Evolutionary conservation across 2,113 vertebrate species (phyloP).

Genomic region (Blennius ocellaris): DNA sequence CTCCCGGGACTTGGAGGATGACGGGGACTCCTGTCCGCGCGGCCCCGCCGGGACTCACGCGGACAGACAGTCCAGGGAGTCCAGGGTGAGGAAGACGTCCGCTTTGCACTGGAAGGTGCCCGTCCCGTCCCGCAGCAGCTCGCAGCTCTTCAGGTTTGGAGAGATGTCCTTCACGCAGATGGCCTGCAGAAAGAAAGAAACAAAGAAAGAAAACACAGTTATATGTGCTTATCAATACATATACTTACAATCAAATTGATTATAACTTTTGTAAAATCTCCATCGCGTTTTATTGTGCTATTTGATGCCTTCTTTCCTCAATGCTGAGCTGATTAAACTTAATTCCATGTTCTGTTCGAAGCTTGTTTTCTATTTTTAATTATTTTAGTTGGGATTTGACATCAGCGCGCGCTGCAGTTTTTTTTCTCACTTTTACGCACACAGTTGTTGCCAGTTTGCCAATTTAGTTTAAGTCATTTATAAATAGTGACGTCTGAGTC

Average conservation of each 20-base stretch:
- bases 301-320: too few species aligned
- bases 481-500: too few species aligned
- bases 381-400: not conserved
- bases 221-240: too few species aligned
- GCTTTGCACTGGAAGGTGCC: constrained; percentile 84
- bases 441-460: not conserved
- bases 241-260: too few species aligned
- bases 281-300: too few species aligned
- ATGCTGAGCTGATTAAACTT: too few species aligned
- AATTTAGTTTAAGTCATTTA: too few species aligned
- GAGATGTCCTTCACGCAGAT: constrained; percentile 83
- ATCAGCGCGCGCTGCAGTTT: not conserved
- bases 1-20: constrained; percentile 14
- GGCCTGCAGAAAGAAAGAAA: constrained; percentile 64
- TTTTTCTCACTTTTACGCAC: constrained; percentile 53
- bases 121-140: constrained; percentile 76
- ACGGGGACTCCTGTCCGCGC: not conserved
- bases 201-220: too few species aligned
- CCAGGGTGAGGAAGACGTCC: constrained; percentile 81
- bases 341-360: too few species aligned
- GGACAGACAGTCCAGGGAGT: constrained; percentile 73
- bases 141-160: constrained; percentile 85
- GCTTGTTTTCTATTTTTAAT: too few species aligned
- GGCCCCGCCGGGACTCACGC: constrained; percentile 59
- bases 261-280: not conserved